These are phyloP conservation scores for Reticulitermes speratus DNA, from an alignment of 1,140 invertebrate genomes.

Conservation along the genomic window DNA sequence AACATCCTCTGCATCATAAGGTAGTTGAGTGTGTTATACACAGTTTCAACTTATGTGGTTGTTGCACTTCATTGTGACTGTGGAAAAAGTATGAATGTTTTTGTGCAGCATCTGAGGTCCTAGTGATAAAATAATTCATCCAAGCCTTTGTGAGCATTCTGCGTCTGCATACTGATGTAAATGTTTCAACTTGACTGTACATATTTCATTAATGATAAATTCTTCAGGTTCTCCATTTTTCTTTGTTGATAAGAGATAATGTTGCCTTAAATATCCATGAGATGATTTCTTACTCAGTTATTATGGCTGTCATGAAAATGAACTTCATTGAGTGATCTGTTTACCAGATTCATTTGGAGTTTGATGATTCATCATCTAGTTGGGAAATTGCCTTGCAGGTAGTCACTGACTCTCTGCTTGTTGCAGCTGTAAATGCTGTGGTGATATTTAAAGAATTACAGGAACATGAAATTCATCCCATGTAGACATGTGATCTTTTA, in stretches of 20 bases:
- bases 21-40: neutral
- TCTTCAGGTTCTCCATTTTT: constrained; percentile 1
- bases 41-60: constrained; percentile 14
- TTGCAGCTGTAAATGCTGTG: constrained; percentile 14
- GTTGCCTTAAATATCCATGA: constrained; percentile 19
- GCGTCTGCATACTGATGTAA: constrained; percentile 15
- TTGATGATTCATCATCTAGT: neutral
- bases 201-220: neutral
- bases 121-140: constrained; percentile 4
- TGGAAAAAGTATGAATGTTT: neutral
- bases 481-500: constrained; percentile 8
- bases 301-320: neutral
- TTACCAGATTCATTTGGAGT: neutral
- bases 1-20: neutral
- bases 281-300: constrained; percentile 6
- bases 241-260: neutral
- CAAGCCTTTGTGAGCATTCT: constrained; percentile 15
- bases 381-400: neutral
- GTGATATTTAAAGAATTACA: neutral
- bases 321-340: constrained; percentile 12
- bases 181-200: neutral
- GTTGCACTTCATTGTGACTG: neutral
- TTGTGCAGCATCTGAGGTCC: neutral
- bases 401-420: neutral
- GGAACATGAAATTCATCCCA: neutral